phyloP scores from a whole-genome alignment of 2,888 invertebrate genomes.

The Argynnis bischoffii region DNA sequence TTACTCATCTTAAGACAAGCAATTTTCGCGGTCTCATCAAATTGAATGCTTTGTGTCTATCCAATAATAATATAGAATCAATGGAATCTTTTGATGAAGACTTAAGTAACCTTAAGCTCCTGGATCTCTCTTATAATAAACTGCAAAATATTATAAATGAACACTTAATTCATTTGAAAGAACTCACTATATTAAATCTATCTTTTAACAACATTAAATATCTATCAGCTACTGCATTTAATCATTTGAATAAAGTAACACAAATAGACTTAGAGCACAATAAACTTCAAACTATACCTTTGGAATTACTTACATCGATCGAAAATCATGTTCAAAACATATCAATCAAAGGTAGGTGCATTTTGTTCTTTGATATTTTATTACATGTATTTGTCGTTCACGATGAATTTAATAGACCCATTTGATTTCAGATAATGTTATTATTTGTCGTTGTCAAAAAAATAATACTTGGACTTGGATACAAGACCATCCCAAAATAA shows the following conservation, averaged over 20 bases:
- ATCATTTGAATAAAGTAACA: slow-evolving; percentile 88
- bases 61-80: slow-evolving; percentile 91
- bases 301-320: slow-evolving; percentile 89
- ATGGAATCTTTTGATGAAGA: slow-evolving; percentile 91
- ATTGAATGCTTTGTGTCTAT: slow-evolving; percentile 90
- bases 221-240: slow-evolving; percentile 90
- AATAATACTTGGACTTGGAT: slow-evolving; percentile 97
- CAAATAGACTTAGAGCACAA: slow-evolving; percentile 91
- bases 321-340: slow-evolving; percentile 92
- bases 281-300: slow-evolving; percentile 89
- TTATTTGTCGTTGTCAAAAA: slow-evolving; percentile 94
- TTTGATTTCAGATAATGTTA: slow-evolving; percentile 88
- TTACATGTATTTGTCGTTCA: slow-evolving; percentile 2
- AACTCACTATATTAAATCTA: slow-evolving; percentile 89
- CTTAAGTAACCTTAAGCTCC: slow-evolving; percentile 87
- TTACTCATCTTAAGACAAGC: slow-evolving; percentile 91
- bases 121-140: slow-evolving; percentile 93
- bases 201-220: slow-evolving; percentile 92
- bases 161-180: slow-evolving; percentile 89
- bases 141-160: slow-evolving; percentile 89
- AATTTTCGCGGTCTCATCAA: slow-evolving; percentile 90
- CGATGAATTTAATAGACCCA: not conserved
- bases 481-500: slow-evolving; percentile 88
- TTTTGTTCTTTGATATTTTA: not conserved
- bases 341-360: slow-evolving; percentile 87